Evolutionary conservation across 2,888 invertebrate genomes (phyloP).

Genomic region (Rhagonycha fulva): DNA sequence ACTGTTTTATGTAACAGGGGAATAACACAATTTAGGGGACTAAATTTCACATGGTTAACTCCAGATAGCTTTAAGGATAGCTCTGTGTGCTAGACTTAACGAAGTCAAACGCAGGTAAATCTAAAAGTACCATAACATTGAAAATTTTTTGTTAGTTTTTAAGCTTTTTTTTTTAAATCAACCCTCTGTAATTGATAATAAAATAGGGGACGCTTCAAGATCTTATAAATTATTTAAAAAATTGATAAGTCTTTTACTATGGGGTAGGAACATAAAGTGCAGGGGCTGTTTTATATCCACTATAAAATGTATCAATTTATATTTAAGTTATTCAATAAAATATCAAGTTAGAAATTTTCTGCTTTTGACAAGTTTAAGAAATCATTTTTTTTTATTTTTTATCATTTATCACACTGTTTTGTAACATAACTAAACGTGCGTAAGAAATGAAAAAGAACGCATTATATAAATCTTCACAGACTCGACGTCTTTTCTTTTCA

Average conservation of each 20-base stretch:
- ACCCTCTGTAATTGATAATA: too few relatives aligned
- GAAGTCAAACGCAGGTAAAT: too few relatives aligned
- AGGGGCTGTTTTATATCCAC: background rate
- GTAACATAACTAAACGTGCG: background rate
- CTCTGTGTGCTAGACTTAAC: too few relatives aligned
- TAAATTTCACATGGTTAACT: too few relatives aligned
- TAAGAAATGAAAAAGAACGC: conserved; percentile 2
- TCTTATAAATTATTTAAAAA: background rate
- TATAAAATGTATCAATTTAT: background rate
- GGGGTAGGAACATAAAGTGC: background rate
- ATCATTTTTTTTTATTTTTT: background rate
- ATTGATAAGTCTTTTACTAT: background rate
- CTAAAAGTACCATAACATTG: background rate
- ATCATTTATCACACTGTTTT: conserved; percentile 6
- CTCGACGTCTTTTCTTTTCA: background rate
- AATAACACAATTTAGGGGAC: too few relatives aligned
- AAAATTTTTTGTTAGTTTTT: background rate
- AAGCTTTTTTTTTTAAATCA: background rate
- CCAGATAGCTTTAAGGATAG: too few relatives aligned
- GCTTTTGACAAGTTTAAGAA: background rate
- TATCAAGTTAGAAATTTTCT: background rate
- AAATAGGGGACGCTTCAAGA: background rate
- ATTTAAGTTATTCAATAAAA: background rate
- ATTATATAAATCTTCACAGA: conserved; percentile 7
- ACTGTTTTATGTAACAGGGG: too few relatives aligned